phyloP scores from a whole-genome alignment of 2,888 invertebrate species.

The Thecophora atra region DNA sequence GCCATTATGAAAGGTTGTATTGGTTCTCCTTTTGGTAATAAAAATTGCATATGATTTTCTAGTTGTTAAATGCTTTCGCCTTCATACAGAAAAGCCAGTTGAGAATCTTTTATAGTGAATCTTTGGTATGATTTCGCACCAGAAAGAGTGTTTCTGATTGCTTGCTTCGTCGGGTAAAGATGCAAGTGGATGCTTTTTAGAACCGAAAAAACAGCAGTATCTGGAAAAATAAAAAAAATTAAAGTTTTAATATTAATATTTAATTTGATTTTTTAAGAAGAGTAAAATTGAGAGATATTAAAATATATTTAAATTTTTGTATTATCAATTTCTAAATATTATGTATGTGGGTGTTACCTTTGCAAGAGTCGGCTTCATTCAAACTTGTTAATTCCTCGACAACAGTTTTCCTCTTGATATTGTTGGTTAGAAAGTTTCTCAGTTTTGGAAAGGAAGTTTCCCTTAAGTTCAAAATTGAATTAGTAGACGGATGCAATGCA shows the following conservation, averaged over 20 bases:
- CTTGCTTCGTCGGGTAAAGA: conserved; percentile 3
- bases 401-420: conserved; percentile 3
- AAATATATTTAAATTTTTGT: no score
- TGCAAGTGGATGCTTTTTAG: conserved; percentile 8
- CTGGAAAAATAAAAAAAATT: conserved; percentile 6
- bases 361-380: conserved; percentile 12
- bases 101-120: conserved; percentile 8
- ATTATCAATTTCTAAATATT: no score
- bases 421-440: conserved; percentile 7
- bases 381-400: conserved; percentile 13
- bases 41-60: conserved; percentile 13
- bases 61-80: neutral
- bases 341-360: neutral
- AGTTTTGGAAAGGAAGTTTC: conserved; percentile 5
- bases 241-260: neutral
- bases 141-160: conserved; percentile 1
- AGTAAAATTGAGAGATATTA: no score
- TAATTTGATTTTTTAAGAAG: no score
- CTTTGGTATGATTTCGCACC: conserved; percentile 4
- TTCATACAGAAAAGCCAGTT: conserved; percentile 7
- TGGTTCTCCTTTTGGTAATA: conserved; percentile 7
- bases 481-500: conserved; percentile 4
- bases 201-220: neutral
- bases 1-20: conserved; percentile 6
- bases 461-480: conserved; percentile 8